These are phyloP conservation scores for Caenorhabditis brenneri DNA, from an alignment of 1,140 invertebrate species.

Conservation along the genomic window DNA sequence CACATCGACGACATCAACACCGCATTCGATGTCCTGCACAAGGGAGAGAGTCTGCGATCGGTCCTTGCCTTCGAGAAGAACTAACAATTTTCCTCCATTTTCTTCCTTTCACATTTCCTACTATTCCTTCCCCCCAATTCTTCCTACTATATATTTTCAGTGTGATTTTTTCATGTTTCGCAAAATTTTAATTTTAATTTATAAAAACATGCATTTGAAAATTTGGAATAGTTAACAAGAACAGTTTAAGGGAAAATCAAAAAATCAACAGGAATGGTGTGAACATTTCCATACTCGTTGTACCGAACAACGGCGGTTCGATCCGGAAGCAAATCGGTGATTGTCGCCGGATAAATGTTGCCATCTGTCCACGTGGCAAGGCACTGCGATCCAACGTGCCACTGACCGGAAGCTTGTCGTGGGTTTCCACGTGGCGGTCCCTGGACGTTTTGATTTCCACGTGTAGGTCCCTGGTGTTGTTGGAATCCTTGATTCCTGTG, in stretches of 20 bases:
- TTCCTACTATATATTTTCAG: too few species aligned
- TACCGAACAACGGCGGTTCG: background rate
- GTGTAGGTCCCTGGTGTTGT: background rate
- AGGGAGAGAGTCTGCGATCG: conserved; percentile 71
- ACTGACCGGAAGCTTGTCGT: background rate
- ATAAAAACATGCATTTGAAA: too few species aligned
- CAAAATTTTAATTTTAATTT: too few species aligned
- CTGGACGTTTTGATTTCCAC: background rate
- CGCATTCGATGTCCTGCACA: conserved; percentile 81
- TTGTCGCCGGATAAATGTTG: background rate
- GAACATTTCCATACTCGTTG: background rate
- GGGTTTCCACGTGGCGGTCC: too few species aligned
- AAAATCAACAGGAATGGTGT: conserved; percentile 6
- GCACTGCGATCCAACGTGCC: background rate
- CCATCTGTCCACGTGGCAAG: conserved; percentile 18
- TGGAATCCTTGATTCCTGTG: background rate
- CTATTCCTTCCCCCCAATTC: background rate
- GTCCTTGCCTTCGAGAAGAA: background rate
- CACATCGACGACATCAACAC: conserved; percentile 86
- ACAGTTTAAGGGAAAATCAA: background rate
- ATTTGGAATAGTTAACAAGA: too few species aligned
- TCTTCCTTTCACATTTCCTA: too few species aligned
- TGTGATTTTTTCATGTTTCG: too few species aligned
- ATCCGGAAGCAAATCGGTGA: background rate
- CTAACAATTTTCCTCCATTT: background rate